Base-by-base conservation (phyloP, 2,888 invertebrate genomes). In the Thymelicus sylvestris region DNA sequence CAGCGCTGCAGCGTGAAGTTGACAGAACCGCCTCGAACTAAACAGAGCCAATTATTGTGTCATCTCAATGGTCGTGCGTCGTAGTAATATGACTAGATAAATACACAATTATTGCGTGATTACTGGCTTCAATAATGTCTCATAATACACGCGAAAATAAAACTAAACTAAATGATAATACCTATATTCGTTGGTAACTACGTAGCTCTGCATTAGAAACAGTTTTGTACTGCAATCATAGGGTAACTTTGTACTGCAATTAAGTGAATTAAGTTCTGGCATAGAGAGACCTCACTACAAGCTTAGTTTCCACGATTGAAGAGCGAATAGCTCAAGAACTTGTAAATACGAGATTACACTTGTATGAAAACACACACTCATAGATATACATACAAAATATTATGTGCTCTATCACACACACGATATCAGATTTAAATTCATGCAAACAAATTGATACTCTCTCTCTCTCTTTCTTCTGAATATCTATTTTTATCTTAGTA, bases 61-160 rank as follows among this genome's bases (percentile, higher is more conserved):
- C 68, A 63, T 68, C 68, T 68, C 55, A 50, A 44, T 57, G 62
- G 55, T 68, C 63, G 63, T 68, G 63, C 68, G 57, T 63, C 65
- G 31, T 38, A 19, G 47, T 68, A 68, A 68, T 68, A 68, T 68
- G 68, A 68, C 55, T 68, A 57, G 52, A 68, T 68, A 68, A 68
- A 63, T 38, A 63, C 55, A 31, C 47, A 57, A 68, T 68, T 68
- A 68, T 57, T 8, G 10, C 38, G 13, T 19, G 63, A 68, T 63
- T 68, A 57, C 19, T 19, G 50, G 3, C 55, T 63, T 47, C 31
- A 62, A 63, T 24, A 62, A 55, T 55, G 44, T 55, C 41, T 68
- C 6, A 62, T 68, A 68, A 44, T 31, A 31, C 38, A 31, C 7
- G 6, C 6, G 6, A 5, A 15, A n/a, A 41, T 7, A 2, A 38